A percentile compares a stretch with the other conserved stretches of the same genome.
Evolutionary conservation across 2,888 invertebrate genomes (phyloP).

Genomic region (Campoletis raptor): DNA sequence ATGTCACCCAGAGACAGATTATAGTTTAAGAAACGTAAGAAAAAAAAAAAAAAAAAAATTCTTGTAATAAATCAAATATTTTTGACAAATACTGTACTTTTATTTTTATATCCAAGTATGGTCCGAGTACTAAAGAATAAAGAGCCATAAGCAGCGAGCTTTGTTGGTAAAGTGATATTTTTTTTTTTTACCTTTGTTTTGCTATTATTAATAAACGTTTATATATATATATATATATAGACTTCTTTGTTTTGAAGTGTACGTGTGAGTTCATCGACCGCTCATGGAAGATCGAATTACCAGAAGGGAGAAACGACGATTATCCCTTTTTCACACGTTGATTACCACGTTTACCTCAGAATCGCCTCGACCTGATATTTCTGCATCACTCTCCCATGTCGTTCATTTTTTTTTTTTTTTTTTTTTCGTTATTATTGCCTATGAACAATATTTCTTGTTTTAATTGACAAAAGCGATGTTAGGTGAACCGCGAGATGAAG

Average conservation of each 20-base stretch:
- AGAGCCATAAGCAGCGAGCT: not conserved
- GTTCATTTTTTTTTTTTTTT: not conserved
- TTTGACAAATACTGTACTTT: conserved; percentile 1
- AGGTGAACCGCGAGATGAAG: conserved; percentile 40
- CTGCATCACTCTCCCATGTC: not conserved
- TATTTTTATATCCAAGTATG: not conserved
- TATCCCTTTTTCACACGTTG: conserved; percentile 11
- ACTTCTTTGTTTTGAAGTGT: not conserved
- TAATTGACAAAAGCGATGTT: conserved; percentile 48
- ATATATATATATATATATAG: not conserved
- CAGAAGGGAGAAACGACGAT: not conserved
- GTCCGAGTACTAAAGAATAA: not conserved
- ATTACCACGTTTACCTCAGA: conserved; percentile 16
- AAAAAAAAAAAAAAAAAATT: too few species aligned
- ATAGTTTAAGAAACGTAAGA: too few species aligned
- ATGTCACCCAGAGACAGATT: too few species aligned
- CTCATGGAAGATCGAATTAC: not conserved
- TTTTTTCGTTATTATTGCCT: not conserved
- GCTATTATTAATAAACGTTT: not conserved
- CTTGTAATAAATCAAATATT: not conserved
- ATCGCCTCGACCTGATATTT: not conserved
- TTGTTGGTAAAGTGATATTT: not conserved
- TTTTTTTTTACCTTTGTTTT: conserved; percentile 4
- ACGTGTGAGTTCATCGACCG: not conserved
- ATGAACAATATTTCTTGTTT: conserved; percentile 25